Conservation (phyloP, 2,888 invertebrate species). For the Zaprionus bogoriensis region DNA sequence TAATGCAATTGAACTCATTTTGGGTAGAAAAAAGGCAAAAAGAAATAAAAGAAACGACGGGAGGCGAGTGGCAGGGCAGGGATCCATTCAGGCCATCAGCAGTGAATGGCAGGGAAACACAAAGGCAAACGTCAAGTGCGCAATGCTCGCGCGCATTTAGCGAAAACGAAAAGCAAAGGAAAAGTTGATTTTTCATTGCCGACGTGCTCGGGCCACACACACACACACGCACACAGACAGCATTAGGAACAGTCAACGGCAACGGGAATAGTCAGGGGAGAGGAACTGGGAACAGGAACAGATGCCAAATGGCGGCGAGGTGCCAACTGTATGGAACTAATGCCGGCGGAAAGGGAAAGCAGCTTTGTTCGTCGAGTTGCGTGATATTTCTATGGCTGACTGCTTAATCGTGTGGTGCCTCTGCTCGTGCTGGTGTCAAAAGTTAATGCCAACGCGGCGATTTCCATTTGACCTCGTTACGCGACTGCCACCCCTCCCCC, state of each 20-base stretch:
- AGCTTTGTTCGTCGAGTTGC: slow-evolving; percentile 72
- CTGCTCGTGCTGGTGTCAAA: slow-evolving; percentile 59
- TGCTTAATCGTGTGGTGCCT: slow-evolving; percentile 68
- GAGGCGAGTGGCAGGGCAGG: neutral
- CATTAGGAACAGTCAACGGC: neutral
- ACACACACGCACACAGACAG: no score
- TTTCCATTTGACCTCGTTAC: slow-evolving; percentile 75
- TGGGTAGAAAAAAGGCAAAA: slow-evolving; percentile 3
- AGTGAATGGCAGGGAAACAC: slow-evolving; percentile 24
- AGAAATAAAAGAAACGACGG: slow-evolving; percentile 13
- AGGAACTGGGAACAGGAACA: slow-evolving; percentile 2
- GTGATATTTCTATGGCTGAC: slow-evolving; percentile 72
- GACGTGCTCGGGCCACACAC: slow-evolving; percentile 40
- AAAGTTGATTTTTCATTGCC: slow-evolving; percentile 57
- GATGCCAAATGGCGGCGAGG: slow-evolving; percentile 58
- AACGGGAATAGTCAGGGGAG: neutral
- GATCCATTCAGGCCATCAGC: slow-evolving; percentile 17
- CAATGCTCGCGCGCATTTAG: slow-evolving; percentile 50
- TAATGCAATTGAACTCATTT: slow-evolving; percentile 72
- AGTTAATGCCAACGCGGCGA: slow-evolving; percentile 75
- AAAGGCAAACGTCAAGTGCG: slow-evolving; percentile 52
- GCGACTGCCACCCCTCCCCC: slow-evolving; percentile 31
- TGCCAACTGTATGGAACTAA: slow-evolving; percentile 27
- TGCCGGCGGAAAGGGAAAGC: slow-evolving; percentile 42
- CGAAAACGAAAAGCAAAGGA: slow-evolving; percentile 33